These are phyloP conservation scores for Istiophorus platypterus DNA, from an alignment of 2,113 vertebrate genomes.

Conservation along the genomic window DNA sequence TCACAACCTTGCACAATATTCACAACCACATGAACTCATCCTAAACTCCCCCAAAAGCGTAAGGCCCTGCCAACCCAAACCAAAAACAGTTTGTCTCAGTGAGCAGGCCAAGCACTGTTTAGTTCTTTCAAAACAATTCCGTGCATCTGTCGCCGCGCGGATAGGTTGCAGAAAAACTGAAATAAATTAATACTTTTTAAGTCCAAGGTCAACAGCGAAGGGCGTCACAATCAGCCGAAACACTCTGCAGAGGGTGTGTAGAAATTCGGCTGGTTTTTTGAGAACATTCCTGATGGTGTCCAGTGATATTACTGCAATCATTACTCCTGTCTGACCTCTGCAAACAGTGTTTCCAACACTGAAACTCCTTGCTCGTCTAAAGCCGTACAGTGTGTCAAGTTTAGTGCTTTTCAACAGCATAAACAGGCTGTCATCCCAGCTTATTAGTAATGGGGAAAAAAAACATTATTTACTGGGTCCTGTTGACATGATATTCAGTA, in stretches of 20 bases:
- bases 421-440: slow-evolving; percentile 17
- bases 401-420: slow-evolving; percentile 30
- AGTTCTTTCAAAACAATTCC: slow-evolving; percentile 35
- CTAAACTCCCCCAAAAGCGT: slow-evolving; percentile 54
- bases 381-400: slow-evolving; percentile 28
- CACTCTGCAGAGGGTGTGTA: slow-evolving; percentile 43
- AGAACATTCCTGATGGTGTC: slow-evolving; percentile 72
- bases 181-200: slow-evolving; percentile 50
- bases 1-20: slow-evolving; percentile 65
- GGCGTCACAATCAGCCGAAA: slow-evolving; percentile 48
- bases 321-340: slow-evolving; percentile 69
- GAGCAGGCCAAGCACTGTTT: slow-evolving; percentile 32
- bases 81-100: slow-evolving; percentile 70
- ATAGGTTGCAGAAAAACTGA: slow-evolving; percentile 61
- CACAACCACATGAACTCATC: slow-evolving; percentile 65
- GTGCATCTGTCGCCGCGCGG: slow-evolving; percentile 45
- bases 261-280: slow-evolving; percentile 61
- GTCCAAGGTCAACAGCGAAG: slow-evolving; percentile 42
- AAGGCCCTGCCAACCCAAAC: slow-evolving; percentile 75
- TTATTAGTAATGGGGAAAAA: slow-evolving; percentile 1
- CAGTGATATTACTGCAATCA: slow-evolving; percentile 70
- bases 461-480: not conserved
- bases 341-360: slow-evolving; percentile 53
- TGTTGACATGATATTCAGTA: not conserved
- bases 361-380: slow-evolving; percentile 37